Conservation (phyloP, 2,888 invertebrate species). For the Tipula confusa region DNA sequence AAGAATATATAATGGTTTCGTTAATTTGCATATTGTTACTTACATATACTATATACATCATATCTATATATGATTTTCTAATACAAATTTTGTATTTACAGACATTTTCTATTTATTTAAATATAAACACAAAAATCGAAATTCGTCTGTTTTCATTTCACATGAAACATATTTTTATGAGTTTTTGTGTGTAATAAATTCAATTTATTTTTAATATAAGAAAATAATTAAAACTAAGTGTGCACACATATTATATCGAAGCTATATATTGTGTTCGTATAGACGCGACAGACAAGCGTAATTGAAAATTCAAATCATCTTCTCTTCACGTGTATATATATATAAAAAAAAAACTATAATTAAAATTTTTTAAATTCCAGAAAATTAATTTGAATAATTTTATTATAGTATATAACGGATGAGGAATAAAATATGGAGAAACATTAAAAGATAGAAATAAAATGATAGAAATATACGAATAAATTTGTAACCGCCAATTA, state of each 20-base stretch:
- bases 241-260: not conserved
- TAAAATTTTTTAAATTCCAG: not conserved
- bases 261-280: no score
- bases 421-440: no score
- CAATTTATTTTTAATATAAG: not conserved
- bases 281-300: not conserved
- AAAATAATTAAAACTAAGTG: not conserved
- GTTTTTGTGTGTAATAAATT: not conserved
- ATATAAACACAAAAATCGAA: not conserved
- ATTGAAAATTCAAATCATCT: not conserved
- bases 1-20: not conserved
- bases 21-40: not conserved
- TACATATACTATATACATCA: no score
- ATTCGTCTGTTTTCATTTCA: not conserved
- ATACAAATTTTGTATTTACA: no score
- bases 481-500: no score
- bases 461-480: no score
- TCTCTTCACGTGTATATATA: not conserved
- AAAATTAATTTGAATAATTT: not conserved
- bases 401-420: not conserved
- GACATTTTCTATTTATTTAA: not conserved
- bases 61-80: no score
- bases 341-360: not conserved
- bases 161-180: not conserved
- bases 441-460: no score